Evolutionary conservation across 37 sponge, comb jelly and placozoan genomes (phyloP).

Genomic region (Geodia barretti): DNA sequence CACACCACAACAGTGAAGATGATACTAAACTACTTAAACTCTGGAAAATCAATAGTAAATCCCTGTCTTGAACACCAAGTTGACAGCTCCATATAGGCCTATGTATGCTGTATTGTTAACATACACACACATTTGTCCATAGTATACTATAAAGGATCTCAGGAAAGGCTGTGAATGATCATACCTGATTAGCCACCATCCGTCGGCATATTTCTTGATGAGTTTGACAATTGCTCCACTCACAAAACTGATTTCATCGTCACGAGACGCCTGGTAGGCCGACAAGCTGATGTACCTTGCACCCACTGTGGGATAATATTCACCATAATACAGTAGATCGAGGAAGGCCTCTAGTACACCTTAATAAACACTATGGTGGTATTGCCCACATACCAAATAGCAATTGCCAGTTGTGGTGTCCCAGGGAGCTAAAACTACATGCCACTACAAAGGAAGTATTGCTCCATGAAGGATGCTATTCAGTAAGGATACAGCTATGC

Average conservation of each 20-base stretch:
- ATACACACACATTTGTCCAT: too few species aligned
- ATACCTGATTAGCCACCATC: constrained; percentile 68
- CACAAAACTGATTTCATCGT: constrained; percentile 66
- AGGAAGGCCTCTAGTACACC: background rate
- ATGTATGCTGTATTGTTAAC: too few species aligned
- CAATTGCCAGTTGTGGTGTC: too few species aligned
- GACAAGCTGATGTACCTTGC: constrained; percentile 60
- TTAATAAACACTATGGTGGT: background rate
- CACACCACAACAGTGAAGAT: background rate
- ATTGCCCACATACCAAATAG: too few species aligned
- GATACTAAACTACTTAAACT: too few species aligned
- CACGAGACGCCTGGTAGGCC: constrained; percentile 51
- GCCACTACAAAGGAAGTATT: background rate
- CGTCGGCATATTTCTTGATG: constrained; percentile 56
- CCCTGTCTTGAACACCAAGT: too few species aligned
- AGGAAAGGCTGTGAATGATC: too few species aligned
- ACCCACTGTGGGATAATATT: constrained; percentile 25
- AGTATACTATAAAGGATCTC: too few species aligned
- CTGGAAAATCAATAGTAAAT: too few species aligned
- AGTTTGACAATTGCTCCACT: constrained; percentile 57
- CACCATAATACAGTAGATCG: background rate
- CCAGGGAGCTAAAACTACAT: too few species aligned
- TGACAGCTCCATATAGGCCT: too few species aligned
- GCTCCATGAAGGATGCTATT: background rate
- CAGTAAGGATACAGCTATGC: background rate